Evolutionary conservation across 1,140 invertebrate genomes (phyloP).

Genomic region (Druon quercuslanigerum): DNA sequence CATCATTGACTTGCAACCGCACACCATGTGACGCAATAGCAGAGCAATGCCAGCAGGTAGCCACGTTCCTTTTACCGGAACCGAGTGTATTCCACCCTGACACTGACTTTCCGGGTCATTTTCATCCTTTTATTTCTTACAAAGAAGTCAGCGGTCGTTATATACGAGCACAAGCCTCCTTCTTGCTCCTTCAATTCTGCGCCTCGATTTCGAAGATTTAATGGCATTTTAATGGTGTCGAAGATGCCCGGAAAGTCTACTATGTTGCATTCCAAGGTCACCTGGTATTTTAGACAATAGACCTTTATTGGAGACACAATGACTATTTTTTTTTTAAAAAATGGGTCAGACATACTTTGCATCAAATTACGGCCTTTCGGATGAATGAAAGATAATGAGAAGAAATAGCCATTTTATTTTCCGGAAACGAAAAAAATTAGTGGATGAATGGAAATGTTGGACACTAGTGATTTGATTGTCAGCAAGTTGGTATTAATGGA

Average conservation of each 20-base stretch:
- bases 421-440: too few species aligned
- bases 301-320: too few species aligned
- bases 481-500: too few species aligned
- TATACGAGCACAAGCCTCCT: slow-evolving; percentile 29
- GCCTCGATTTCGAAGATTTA: background rate
- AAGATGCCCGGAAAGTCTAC: background rate
- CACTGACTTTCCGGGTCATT: slow-evolving; percentile 26
- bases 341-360: too few species aligned
- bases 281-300: background rate
- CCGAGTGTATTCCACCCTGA: slow-evolving; percentile 7
- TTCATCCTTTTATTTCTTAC: slow-evolving; percentile 10
- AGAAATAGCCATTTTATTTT: too few species aligned
- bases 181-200: background rate
- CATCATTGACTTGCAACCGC: slow-evolving; percentile 25
- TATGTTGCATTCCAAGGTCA: slow-evolving; percentile 4
- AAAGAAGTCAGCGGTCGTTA: slow-evolving; percentile 1
- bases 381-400: too few species aligned
- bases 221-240: slow-evolving; percentile 10
- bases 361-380: too few species aligned
- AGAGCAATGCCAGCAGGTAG: slow-evolving; percentile 17
- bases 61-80: slow-evolving; percentile 25
- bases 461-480: too few species aligned
- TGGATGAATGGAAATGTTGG: too few species aligned
- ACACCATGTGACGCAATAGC: slow-evolving; percentile 26
- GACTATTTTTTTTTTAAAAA: too few species aligned